These are phyloP conservation scores for Ligdia adustata DNA, from an alignment of 2,888 invertebrate species.

Conservation along the genomic window DNA sequence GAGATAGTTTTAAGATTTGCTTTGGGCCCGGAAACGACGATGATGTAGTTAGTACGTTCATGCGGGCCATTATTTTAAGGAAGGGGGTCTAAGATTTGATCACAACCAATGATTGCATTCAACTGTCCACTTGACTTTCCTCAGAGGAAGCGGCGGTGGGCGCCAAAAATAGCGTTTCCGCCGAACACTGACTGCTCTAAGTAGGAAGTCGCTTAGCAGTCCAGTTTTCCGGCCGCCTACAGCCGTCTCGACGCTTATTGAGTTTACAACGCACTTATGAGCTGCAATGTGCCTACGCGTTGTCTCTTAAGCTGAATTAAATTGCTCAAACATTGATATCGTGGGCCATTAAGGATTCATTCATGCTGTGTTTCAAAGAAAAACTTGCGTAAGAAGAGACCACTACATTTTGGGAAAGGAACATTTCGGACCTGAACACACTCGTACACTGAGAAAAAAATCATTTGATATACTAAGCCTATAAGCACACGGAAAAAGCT, in stretches of 20 bases:
- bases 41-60: background rate
- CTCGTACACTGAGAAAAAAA: too few species aligned
- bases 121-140: slow-evolving; percentile 69
- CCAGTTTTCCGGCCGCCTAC: slow-evolving; percentile 81
- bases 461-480: too few species aligned
- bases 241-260: slow-evolving; percentile 76
- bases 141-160: slow-evolving; percentile 77
- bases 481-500: too few species aligned
- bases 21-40: too few species aligned
- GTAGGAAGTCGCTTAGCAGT: slow-evolving; percentile 78
- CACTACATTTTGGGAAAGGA: too few species aligned
- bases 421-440: too few species aligned
- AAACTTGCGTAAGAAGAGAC: background rate
- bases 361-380: slow-evolving; percentile 34
- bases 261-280: slow-evolving; percentile 79
- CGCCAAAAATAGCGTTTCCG: slow-evolving; percentile 83
- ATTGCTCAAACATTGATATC: slow-evolving; percentile 73
- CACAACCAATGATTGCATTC: slow-evolving; percentile 56
- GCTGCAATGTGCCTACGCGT: slow-evolving; percentile 75
- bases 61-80: background rate
- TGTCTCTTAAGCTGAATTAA: slow-evolving; percentile 77
- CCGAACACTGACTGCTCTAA: slow-evolving; percentile 69
- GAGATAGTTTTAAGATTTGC: too few species aligned
- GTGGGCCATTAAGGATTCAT: slow-evolving; percentile 58
- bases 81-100: slow-evolving; percentile 41